phyloP scores from a whole-genome alignment of 2,113 vertebrate genomes.

The Oxygymnocypris stewartii region DNA sequence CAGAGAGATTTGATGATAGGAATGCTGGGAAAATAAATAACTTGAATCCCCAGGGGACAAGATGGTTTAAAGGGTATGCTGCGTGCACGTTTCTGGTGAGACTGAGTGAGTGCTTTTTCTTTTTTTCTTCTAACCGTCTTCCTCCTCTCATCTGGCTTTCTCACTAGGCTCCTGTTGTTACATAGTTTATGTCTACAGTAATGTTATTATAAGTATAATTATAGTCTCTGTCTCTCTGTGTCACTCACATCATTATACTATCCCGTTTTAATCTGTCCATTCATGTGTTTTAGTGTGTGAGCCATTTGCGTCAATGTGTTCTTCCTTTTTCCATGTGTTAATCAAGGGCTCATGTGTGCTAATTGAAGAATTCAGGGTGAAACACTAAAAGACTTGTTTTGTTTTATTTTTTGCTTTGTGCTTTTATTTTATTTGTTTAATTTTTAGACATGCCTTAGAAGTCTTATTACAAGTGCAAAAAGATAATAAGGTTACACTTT shows the following conservation, averaged over 20 bases:
- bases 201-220: not conserved
- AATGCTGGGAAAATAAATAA: slow-evolving; percentile 54
- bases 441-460: not conserved
- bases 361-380: not conserved
- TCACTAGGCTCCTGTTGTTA: not conserved
- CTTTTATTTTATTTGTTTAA: too few relatives aligned
- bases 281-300: not conserved
- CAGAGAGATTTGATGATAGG: slow-evolving; percentile 29
- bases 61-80: slow-evolving; percentile 26
- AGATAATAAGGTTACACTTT: too few relatives aligned
- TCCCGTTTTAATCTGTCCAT: not conserved
- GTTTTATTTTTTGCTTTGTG: too few relatives aligned
- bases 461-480: too few relatives aligned
- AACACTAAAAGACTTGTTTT: not conserved
- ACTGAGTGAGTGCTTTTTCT: not conserved
- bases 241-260: not conserved
- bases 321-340: not conserved
- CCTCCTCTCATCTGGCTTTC: not conserved
- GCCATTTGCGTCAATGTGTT: not conserved
- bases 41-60: slow-evolving; percentile 4
- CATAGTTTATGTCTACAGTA: not conserved
- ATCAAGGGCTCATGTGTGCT: not conserved
- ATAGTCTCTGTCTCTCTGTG: slow-evolving; percentile 1
- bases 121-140: too few relatives aligned
- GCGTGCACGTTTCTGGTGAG: not conserved